Conservation (phyloP, 2,888 invertebrate species). For the Clostera curtula region DNA sequence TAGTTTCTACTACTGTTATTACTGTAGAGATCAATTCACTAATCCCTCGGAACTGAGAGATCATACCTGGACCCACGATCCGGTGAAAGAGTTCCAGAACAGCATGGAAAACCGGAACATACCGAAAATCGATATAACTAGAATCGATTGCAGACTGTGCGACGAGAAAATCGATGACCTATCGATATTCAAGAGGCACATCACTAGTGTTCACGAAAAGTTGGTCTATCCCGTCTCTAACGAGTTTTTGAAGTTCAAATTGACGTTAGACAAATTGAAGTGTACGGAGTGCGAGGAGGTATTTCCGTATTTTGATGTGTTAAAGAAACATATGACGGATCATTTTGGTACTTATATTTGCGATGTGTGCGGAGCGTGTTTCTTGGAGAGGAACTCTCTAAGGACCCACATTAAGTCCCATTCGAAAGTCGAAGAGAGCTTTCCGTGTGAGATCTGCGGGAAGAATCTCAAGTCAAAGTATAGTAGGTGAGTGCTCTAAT, state of each 20-base stretch:
- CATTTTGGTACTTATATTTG: slow-evolving; percentile 59
- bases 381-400: slow-evolving; percentile 58
- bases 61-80: slow-evolving; percentile 53
- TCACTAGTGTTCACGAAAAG: slow-evolving; percentile 35
- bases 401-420: slow-evolving; percentile 57
- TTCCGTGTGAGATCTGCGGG: slow-evolving; percentile 66
- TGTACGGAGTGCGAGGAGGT: slow-evolving; percentile 51
- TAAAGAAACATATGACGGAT: slow-evolving; percentile 57
- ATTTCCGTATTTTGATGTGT: slow-evolving; percentile 52
- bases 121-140: slow-evolving; percentile 59
- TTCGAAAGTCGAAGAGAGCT: slow-evolving; percentile 59
- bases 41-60: slow-evolving; percentile 51
- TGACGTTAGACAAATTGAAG: slow-evolving; percentile 42
- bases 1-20: slow-evolving; percentile 60
- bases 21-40: slow-evolving; percentile 58
- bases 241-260: slow-evolving; percentile 51
- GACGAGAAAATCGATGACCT: slow-evolving; percentile 46
- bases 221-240: slow-evolving; percentile 37
- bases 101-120: slow-evolving; percentile 53
- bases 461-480: slow-evolving; percentile 58
- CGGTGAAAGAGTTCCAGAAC: slow-evolving; percentile 36
- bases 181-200: slow-evolving; percentile 40
- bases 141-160: slow-evolving; percentile 57
- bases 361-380: slow-evolving; percentile 60
- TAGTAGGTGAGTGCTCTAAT: no score